Conservation (phyloP, 2,888 invertebrate species). For the Apotomis turbidana region DNA sequence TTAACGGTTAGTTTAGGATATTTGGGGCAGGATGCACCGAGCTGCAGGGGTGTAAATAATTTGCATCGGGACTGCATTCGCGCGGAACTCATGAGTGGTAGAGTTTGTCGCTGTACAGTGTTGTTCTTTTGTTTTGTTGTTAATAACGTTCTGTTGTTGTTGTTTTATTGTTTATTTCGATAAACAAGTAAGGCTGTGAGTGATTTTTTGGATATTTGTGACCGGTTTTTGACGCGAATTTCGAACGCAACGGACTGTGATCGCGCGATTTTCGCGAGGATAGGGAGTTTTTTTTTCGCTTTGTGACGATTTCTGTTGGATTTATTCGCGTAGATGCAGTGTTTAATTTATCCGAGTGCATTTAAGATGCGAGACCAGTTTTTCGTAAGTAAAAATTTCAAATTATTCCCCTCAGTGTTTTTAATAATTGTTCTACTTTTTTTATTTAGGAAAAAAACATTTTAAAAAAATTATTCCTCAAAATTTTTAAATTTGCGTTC, state of each 20-base stretch:
- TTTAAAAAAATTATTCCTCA: neutral
- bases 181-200: slow-evolving; percentile 56
- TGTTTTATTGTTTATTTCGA: slow-evolving; percentile 55
- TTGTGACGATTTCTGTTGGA: slow-evolving; percentile 26
- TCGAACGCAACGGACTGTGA: slow-evolving; percentile 36
- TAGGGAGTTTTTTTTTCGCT: slow-evolving; percentile 11
- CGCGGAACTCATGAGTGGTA: slow-evolving; percentile 78
- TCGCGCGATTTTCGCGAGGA: slow-evolving; percentile 17
- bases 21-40: slow-evolving; percentile 64
- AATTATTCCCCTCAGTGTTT: slow-evolving; percentile 5
- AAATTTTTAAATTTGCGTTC: neutral
- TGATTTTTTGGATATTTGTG: slow-evolving; percentile 54
- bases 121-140: slow-evolving; percentile 54
- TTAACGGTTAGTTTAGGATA: slow-evolving; percentile 35
- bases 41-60: slow-evolving; percentile 78
- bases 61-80: slow-evolving; percentile 76
- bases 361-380: slow-evolving; percentile 42
- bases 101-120: slow-evolving; percentile 75
- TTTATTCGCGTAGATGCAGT: slow-evolving; percentile 39
- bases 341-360: slow-evolving; percentile 40
- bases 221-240: slow-evolving; percentile 46
- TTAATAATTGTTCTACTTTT: slow-evolving; percentile 2
- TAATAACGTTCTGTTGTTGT: slow-evolving; percentile 56
- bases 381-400: slow-evolving; percentile 37
- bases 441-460: neutral